Evolutionary conservation across 2,113 vertebrate species (phyloP).

Genomic region (Gadus chalcogrammus): DNA sequence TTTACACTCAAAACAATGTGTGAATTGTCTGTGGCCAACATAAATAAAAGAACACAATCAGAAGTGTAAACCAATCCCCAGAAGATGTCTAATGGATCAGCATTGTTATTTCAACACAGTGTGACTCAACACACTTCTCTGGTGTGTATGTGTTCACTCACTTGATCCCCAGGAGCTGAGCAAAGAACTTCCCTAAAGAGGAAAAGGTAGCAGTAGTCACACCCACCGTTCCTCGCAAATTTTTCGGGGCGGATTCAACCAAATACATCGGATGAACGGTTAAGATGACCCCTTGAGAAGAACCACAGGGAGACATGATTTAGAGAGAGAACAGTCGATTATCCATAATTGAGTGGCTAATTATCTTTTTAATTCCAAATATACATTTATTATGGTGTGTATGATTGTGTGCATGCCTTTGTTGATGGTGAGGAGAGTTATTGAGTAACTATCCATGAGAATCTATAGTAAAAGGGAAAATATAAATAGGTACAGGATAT

Average conservation of each 20-base stretch:
- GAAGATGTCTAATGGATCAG: too few species aligned
- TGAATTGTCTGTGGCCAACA: too few species aligned
- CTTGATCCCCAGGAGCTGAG: constrained; percentile 81
- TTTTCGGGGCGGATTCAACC: constrained; percentile 73
- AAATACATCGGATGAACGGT: constrained; percentile 70
- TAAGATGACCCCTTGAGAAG: constrained; percentile 60
- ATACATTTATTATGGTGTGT: constrained; percentile 12
- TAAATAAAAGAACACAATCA: too few species aligned
- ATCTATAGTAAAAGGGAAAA: too few species aligned
- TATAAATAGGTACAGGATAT: background rate
- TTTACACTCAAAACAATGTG: too few species aligned
- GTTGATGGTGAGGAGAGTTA: too few species aligned
- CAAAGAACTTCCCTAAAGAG: constrained; percentile 72
- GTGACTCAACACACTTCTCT: too few species aligned
- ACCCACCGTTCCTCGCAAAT: constrained; percentile 67
- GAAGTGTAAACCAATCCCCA: too few species aligned
- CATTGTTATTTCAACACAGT: too few species aligned
- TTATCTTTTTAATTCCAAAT: background rate
- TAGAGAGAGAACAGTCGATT: constrained; percentile 12
- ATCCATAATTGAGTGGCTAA: constrained; percentile 18
- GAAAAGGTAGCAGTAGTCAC: constrained; percentile 65
- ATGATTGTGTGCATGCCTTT: background rate
- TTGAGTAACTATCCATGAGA: too few species aligned
- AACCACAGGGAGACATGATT: constrained; percentile 7
- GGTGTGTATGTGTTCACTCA: constrained; percentile 36